Base-by-base conservation (phyloP, 1,140 invertebrate species). In the Goniozus legneri region DNA sequence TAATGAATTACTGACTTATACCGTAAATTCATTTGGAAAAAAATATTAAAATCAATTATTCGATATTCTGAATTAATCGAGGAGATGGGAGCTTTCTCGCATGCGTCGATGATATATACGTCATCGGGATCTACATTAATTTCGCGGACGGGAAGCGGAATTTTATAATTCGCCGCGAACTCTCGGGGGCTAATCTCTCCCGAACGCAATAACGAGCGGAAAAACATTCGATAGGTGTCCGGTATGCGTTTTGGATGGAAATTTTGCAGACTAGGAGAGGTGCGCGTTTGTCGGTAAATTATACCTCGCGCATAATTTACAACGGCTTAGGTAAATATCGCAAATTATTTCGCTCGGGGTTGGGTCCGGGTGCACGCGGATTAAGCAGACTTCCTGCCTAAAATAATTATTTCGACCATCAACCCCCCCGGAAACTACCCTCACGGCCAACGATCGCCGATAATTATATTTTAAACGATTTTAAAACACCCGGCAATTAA, bases 291-390 rank as follows among this genome's bases (percentile, higher is more conserved):
- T n/a, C n/a, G n/a, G n/a, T n/a, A n/a, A n/a, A n/a, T n/a, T n/a
- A n/a, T n/a, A n/a, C n/a, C n/a, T n/a, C n/a, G 34, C 38, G 54
- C 52, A 62, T 62, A 62, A 62, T 44, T 62, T 62, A 62, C 42
- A 45, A 54, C 38, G 59, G 59, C 59, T 62, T 62, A 62, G 35
- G 54, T 52, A 38, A n/a, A 58, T 58, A 49, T 54, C 37, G 54
- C 58, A 60, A 60, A 60, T 62, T 62, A 60, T 62, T 62, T 62
- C n/a, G n/a, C n/a, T n/a, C n/a, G n/a, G n/a, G n/a, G n/a, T n/a
- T n/a, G n/a, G n/a, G n/a, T n/a, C n/a, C n/a, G n/a, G n/a, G n/a
- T n/a, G 27, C 8, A 8, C 27, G 20, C 33, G 58, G 59, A 61
- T 58, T 60, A 60, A 51, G 40, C 42, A 49, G 32, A n/a, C 38